Base-by-base conservation (phyloP, 1,140 invertebrate genomes). In the Mercenaria mercenaria region DNA sequence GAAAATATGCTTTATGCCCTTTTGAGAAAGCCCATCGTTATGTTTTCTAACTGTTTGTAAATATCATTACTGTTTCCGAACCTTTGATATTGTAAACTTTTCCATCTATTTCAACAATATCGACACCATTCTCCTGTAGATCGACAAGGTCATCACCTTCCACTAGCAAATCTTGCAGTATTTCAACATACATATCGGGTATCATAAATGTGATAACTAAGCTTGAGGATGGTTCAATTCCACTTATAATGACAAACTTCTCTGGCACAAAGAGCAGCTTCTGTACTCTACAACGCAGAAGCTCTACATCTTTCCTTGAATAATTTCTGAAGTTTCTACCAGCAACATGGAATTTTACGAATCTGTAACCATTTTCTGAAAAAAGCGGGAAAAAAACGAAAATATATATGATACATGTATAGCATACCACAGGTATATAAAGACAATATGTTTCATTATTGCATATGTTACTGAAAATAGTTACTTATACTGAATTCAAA, bases 341-440 rank as follows among this genome's bases (percentile, higher is more conserved):
- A 29, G 29, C 41, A 29, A 77, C 26, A 29, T 77, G 74, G 10
- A 77, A 77, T 52, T 77, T 77, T 2, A 77, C 74, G 26, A 50
- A 8, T 37, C 10, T 77, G 43, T 50, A 77, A 10, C 74, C 74
- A 32, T 77, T 77, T 50, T 77, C 74, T 77, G 69, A 20, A 56
- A 56, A 56, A n/a, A n/a, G 20, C 8, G n/a, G 8, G n/a, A 20
- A 20, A 20, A 13, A 13, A 23, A 47, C 8, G 18, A 47, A 47
- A 18, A 47, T 10, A 18, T 10, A 47, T 47, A 18, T 47, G 43
- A 47, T 18, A 47, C 8, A 10, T 10, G 43, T 47, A 56, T 23
- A 13, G n/a, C n/a, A 56, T 11, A 56, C n/a, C 52, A 56, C 15
- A 56, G 20, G 52, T 8, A 47, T 10, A 47, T 56, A 20, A 20